These are phyloP conservation scores for Lineus longissimus DNA, from an alignment of 1,140 invertebrate species.

Conservation along the genomic window DNA sequence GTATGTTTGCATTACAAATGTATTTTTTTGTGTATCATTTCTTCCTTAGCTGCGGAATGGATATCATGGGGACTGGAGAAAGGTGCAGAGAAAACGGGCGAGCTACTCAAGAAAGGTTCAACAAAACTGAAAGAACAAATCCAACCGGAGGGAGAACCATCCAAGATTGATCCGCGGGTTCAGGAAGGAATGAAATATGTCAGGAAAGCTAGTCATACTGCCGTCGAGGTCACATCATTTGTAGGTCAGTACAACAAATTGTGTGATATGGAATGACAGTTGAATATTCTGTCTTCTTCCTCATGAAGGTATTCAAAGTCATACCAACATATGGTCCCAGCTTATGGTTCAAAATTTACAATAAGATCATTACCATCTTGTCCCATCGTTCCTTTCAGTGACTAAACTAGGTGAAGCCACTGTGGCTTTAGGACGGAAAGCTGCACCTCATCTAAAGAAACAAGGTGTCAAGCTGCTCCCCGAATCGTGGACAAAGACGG, in stretches of 20 bases:
- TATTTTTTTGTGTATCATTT: too few species aligned
- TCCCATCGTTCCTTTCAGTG: slow-evolving; percentile 51
- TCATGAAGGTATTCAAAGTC: too few species aligned
- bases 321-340: too few species aligned
- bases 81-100: slow-evolving; percentile 64
- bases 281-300: too few species aligned
- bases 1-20: too few species aligned
- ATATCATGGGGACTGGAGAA: slow-evolving; percentile 64
- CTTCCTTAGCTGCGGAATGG: slow-evolving; percentile 60
- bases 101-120: slow-evolving; percentile 61
- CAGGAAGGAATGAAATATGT: slow-evolving; percentile 62
- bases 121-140: slow-evolving; percentile 62
- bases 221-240: slow-evolving; percentile 55
- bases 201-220: slow-evolving; percentile 59
- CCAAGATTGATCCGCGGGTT: not conserved
- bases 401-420: slow-evolving; percentile 65
- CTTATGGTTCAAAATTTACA: too few species aligned
- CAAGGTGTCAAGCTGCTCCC: slow-evolving; percentile 62
- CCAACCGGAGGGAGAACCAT: slow-evolving; percentile 46
- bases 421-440: slow-evolving; percentile 59
- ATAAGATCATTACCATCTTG: too few species aligned
- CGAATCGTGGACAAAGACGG: slow-evolving; percentile 55
- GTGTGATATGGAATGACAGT: not conserved
- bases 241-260: slow-evolving; percentile 30
- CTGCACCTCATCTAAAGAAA: slow-evolving; percentile 66